Evolutionary conservation across 2,888 invertebrate genomes (phyloP).

Genomic region (Chloromyia formosa): DNA sequence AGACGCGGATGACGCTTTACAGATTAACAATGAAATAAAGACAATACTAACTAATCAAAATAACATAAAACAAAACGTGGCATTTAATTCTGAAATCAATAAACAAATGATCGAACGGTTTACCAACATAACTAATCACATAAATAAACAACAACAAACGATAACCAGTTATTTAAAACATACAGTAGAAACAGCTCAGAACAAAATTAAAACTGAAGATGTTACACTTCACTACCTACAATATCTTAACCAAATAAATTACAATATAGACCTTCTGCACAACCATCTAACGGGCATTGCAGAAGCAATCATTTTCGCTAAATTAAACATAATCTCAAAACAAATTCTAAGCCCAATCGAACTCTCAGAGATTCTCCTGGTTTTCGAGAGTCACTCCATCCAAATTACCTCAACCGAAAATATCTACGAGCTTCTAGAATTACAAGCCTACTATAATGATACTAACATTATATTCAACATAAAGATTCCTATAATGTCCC

Average conservation of each 20-base stretch:
- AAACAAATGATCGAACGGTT: constrained; percentile 33
- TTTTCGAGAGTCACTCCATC: background rate
- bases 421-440: background rate
- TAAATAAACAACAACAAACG: constrained; percentile 21
- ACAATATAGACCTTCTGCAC: background rate
- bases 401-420: background rate
- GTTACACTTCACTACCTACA: background rate
- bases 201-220: constrained; percentile 11
- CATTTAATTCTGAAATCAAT: constrained; percentile 15
- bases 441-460: background rate
- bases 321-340: no score
- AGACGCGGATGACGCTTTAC: constrained; percentile 23
- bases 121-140: constrained; percentile 32
- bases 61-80: background rate
- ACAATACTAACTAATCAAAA: background rate
- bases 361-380: background rate
- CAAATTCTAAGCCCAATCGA: no score
- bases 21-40: constrained; percentile 36
- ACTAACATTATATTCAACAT: constrained; percentile 18
- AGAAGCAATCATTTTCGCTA: constrained; percentile 5
- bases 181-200: background rate
- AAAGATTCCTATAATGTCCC: background rate
- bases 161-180: constrained; percentile 11
- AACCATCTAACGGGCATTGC: background rate
- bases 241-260: constrained; percentile 31